These are phyloP conservation scores for Tragelaphus strepsiceros DNA, from an alignment of 2,113 vertebrate species.

Conservation along the genomic window DNA sequence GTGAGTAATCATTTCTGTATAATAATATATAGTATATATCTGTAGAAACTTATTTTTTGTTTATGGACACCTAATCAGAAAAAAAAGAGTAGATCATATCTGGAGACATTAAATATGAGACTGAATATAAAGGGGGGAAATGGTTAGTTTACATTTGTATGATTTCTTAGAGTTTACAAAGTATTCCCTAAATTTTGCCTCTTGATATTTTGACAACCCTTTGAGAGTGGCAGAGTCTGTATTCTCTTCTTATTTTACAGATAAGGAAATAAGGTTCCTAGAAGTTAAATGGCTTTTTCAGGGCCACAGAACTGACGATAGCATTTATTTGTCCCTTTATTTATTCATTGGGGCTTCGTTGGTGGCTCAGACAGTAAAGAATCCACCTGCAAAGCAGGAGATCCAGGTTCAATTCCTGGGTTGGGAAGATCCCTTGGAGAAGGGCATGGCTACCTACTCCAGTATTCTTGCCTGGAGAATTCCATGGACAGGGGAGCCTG, in stretches of 20 bases:
- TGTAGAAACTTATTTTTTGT: slow-evolving; percentile 26
- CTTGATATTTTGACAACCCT: not conserved
- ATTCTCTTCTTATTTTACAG: slow-evolving; percentile 23
- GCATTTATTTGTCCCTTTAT: slow-evolving; percentile 7
- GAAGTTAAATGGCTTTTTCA: slow-evolving; percentile 27
- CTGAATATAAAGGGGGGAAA: not conserved
- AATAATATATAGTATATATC: slow-evolving; percentile 7
- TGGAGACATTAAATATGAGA: slow-evolving; percentile 31
- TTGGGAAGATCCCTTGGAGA: not conserved
- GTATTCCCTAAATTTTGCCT: slow-evolving; percentile 16
- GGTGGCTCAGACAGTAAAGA: not conserved
- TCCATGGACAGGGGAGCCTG: not conserved
- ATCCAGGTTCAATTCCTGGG: not conserved
- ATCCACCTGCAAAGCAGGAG: not conserved
- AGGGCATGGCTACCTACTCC: not conserved
- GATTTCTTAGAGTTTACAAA: slow-evolving; percentile 23
- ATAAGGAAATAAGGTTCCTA: slow-evolving; percentile 18
- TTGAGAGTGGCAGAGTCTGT: slow-evolving; percentile 14
- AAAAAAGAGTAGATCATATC: not conserved
- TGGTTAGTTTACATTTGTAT: not conserved
- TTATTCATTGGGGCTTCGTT: not conserved
- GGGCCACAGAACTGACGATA: not conserved
- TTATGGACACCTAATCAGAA: not conserved
- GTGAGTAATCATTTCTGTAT: slow-evolving; percentile 20
- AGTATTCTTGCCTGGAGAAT: not conserved